Base-by-base conservation (phyloP, 2,797 vertebrate species). In the Cuculus canorus region DNA sequence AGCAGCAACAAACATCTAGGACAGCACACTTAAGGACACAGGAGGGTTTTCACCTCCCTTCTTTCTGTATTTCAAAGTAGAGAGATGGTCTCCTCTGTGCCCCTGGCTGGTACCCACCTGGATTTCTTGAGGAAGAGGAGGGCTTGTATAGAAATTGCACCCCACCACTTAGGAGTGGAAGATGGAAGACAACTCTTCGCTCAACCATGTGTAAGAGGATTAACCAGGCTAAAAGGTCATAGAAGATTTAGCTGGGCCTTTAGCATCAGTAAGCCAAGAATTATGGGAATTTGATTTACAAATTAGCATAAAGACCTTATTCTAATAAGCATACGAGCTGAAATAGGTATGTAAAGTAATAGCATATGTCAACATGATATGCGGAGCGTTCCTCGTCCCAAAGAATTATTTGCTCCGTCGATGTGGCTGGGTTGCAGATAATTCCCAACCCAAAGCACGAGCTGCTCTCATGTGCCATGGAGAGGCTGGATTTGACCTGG, bases 271-370 rank as follows among this genome's bases (percentile, higher is more conserved):
- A 96, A 96, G 94, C 87, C 96, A 95, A 93, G 96, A 96, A 96
- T 95, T 92, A 96, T 95, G 94, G 95, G 96, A 96, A 93, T 92
- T 96, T 96, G 95, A 91, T 95, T 95, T 92, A 85, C 92, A 95
- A 96, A 96, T 96, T 96, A 96, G 96, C 96, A 95, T 96, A 96
- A 96, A 93, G 95, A 92, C 96, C 92, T 96, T 94, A 96, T 94
- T 94, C 79, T 91, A 93, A 95, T 94, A 80, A 95, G 94, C 82
- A 79, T 17, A 59, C 33, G 19, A 63, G 72, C 91, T 48, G 92
- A 47, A 95, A 94, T 93, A 95, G 95, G 96, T 91, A 82, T 85
- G 94, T 72, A 53, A 93, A 91, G 91, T 92, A 96, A 92, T 70
- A 92, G 92, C 84, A 54, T 87, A 16, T 91, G 91, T 96, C 96